These are phyloP conservation scores for Ophion obscuratus DNA, from an alignment of 2,888 invertebrate genomes.

Conservation along the genomic window DNA sequence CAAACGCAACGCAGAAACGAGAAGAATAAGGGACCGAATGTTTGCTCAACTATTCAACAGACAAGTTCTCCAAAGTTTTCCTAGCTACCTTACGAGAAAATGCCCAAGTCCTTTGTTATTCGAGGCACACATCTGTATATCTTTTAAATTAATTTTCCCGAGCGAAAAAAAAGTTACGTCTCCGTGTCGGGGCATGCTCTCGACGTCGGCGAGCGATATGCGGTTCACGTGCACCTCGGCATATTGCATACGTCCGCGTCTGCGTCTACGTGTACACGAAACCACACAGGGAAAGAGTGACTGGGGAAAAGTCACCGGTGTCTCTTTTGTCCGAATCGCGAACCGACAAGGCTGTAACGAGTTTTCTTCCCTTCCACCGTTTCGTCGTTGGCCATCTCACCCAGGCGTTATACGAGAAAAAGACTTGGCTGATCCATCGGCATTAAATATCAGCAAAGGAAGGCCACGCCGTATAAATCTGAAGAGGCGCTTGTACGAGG, in stretches of 20 bases:
- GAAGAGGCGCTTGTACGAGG: conserved; percentile 9
- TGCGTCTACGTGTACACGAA: background rate
- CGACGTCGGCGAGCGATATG: conserved; percentile 35
- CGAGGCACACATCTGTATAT: conserved; percentile 37
- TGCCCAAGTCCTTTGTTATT: conserved; percentile 40
- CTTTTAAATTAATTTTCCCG: conserved; percentile 55
- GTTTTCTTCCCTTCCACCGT: conserved; percentile 47
- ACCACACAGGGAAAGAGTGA: background rate
- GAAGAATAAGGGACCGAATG: background rate
- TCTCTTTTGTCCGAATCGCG: conserved; percentile 12
- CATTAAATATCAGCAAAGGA: conserved; percentile 1
- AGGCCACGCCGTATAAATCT: conserved; percentile 8
- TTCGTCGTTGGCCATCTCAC: conserved; percentile 3
- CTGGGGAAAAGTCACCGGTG: conserved; percentile 21
- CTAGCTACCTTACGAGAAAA: conserved; percentile 26
- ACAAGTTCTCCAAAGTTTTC: conserved; percentile 42
- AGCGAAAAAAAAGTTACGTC: conserved; percentile 38
- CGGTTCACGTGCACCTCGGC: conserved; percentile 46
- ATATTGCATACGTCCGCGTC: conserved; percentile 10
- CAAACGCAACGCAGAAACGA: background rate
- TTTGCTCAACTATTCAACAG: background rate
- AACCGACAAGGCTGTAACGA: conserved; percentile 8
- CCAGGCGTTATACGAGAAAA: background rate
- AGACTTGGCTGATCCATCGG: too few relatives aligned
- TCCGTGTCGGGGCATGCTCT: conserved; percentile 5